Percentiles rank a stretch among this genome's conserved stretches.
These are phyloP conservation scores for Chiroxiphia lanceolata DNA, from an alignment of 2,797 vertebrate species.

Conservation along the genomic window DNA sequence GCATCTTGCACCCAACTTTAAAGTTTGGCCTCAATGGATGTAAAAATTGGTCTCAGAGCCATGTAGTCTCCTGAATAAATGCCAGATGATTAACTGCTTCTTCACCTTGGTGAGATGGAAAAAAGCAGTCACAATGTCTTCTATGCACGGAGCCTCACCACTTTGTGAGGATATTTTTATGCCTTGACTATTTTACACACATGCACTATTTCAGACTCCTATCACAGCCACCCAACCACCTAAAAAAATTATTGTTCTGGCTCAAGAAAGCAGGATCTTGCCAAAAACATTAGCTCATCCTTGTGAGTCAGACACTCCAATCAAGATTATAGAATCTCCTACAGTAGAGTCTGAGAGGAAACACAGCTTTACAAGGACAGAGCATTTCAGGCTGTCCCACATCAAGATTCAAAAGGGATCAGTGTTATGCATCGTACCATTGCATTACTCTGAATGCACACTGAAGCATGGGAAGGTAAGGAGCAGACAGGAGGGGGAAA, in stretches of 20 bases:
- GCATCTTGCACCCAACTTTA: not conserved
- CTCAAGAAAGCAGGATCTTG: slow-evolving; percentile 20
- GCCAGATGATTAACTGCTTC: not conserved
- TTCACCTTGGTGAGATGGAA: not conserved
- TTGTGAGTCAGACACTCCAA: slow-evolving; percentile 47
- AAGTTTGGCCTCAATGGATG: not conserved
- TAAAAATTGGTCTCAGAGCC: not conserved
- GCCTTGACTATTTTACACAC: not conserved
- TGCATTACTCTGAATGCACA: not conserved
- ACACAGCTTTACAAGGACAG: not conserved
- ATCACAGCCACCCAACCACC: not conserved
- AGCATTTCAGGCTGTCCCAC: not conserved
- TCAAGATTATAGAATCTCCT: slow-evolving; percentile 19
- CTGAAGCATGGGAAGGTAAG: not conserved
- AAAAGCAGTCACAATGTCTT: not conserved
- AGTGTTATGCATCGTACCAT: not conserved
- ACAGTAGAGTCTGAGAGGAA: not conserved
- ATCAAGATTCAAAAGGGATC: not conserved
- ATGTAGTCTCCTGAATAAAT: not conserved
- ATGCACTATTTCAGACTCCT: slow-evolving; percentile 27
- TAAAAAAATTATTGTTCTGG: slow-evolving; percentile 19
- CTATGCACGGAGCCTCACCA: not conserved
- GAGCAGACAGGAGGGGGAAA: not conserved
- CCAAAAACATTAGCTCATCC: slow-evolving; percentile 58
- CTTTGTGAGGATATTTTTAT: not conserved